A percentile compares a stretch with the other conserved stretches of the same genome.
Conservation (phyloP, 2,113 vertebrate species). For the Leptodactylus fuscus region DNA sequence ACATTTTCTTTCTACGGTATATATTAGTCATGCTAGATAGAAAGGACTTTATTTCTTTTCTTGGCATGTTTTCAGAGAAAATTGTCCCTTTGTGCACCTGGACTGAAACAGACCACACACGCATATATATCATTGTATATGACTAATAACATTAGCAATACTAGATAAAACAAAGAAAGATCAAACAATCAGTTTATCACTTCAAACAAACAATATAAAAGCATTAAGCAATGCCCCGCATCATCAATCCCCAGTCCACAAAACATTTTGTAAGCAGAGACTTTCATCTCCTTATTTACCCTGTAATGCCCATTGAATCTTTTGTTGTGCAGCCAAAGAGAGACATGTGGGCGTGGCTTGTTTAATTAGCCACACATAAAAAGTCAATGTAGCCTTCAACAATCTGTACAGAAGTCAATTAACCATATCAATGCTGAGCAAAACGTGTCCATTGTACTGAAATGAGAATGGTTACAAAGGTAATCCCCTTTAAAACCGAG, state of each 20-base stretch:
- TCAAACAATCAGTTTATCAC: conserved; percentile 52
- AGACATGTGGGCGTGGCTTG: conserved; percentile 29
- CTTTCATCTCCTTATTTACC: conserved; percentile 59
- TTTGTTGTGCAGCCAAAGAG: conserved; percentile 51
- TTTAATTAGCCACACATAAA: conserved; percentile 43
- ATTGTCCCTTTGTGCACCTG: conserved; percentile 46
- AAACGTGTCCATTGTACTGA: neutral
- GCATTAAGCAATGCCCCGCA: neutral
- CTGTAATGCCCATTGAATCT: conserved; percentile 29
- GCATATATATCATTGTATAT: conserved; percentile 37
- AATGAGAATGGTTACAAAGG: neutral
- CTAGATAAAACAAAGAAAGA: conserved; percentile 51
- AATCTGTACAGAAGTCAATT: conserved; percentile 8
- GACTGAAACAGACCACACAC: conserved; percentile 39
- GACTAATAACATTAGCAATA: conserved; percentile 47
- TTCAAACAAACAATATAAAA: conserved; percentile 50
- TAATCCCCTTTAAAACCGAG: neutral
- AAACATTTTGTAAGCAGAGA: conserved; percentile 17
- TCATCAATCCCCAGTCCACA: conserved; percentile 33
- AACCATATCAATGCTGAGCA: neutral
- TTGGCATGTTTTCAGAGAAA: conserved; percentile 42
- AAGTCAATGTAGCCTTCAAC: conserved; percentile 15
- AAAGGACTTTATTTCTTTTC: neutral
- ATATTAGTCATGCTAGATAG: conserved; percentile 1
- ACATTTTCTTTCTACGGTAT: neutral